Conservation (phyloP, 2,888 invertebrate species). For the Stenodema calcarata region DNA sequence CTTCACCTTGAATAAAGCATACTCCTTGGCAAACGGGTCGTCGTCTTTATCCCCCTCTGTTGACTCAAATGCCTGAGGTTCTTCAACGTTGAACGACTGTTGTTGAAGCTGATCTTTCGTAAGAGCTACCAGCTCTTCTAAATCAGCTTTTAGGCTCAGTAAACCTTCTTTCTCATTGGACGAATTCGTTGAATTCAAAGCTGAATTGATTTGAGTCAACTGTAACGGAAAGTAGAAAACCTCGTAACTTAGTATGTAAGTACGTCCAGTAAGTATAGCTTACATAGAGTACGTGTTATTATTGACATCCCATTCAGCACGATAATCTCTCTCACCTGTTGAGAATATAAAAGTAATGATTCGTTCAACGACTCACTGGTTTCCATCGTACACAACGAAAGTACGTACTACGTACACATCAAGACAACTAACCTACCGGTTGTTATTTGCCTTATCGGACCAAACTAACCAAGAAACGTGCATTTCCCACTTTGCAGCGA, state of each 20-base stretch:
- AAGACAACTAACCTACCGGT: background rate
- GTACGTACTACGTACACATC: background rate
- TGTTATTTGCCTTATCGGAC: background rate
- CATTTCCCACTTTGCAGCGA: background rate
- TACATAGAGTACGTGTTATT: no score
- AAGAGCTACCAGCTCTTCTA: constrained; percentile 72
- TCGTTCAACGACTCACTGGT: constrained; percentile 21
- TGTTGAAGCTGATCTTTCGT: constrained; percentile 68
- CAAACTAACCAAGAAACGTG: background rate
- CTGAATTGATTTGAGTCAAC: constrained; percentile 70
- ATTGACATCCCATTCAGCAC: no score
- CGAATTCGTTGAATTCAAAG: constrained; percentile 64
- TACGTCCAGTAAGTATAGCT: background rate
- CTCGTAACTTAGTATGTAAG: background rate
- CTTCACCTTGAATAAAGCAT: constrained; percentile 69
- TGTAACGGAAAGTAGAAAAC: constrained; percentile 59
- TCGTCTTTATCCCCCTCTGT: constrained; percentile 53
- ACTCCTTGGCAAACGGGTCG: constrained; percentile 66
- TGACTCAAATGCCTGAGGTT: background rate
- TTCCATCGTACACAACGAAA: background rate
- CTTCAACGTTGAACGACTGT: constrained; percentile 39
- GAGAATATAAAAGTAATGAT: constrained; percentile 5
- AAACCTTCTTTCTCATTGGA: constrained; percentile 68
- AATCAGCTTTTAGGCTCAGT: constrained; percentile 68
- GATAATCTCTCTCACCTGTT: constrained; percentile 24